These are phyloP conservation scores for Macaria notata DNA, from an alignment of 2,888 invertebrate species.

Conservation along the genomic window DNA sequence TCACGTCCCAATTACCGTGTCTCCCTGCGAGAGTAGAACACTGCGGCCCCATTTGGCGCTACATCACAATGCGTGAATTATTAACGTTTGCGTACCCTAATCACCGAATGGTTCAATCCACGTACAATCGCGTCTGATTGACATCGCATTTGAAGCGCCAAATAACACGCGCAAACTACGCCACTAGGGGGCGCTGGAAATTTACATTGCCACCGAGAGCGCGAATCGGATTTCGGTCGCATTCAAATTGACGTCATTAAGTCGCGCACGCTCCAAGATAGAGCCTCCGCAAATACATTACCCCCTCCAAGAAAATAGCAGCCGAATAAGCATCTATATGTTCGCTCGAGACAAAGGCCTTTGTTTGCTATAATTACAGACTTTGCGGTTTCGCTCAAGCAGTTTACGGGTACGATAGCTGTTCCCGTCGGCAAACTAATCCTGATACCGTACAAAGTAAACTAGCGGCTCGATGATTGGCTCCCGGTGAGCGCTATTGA, in stretches of 20 bases:
- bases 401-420: slow-evolving; percentile 13
- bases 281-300: slow-evolving; percentile 42
- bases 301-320: slow-evolving; percentile 21
- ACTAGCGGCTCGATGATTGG: slow-evolving; percentile 37
- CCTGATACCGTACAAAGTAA: slow-evolving; percentile 16
- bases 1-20: slow-evolving; percentile 9
- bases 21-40: slow-evolving; percentile 6
- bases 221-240: slow-evolving; percentile 49
- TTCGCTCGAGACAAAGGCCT: slow-evolving; percentile 15
- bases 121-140: slow-evolving; percentile 49
- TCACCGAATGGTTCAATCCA: slow-evolving; percentile 38
- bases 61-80: slow-evolving; percentile 25
- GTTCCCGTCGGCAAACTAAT: slow-evolving; percentile 22
- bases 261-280: slow-evolving; percentile 45
- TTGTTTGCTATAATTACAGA: slow-evolving; percentile 26
- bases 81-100: slow-evolving; percentile 30
- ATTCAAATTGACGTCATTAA: slow-evolving; percentile 71
- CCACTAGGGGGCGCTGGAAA: slow-evolving; percentile 52
- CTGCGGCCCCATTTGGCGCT: slow-evolving; percentile 15
- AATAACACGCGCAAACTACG: slow-evolving; percentile 59
- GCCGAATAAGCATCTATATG: slow-evolving; percentile 18
- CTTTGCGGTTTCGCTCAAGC: slow-evolving; percentile 15
- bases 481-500: slow-evolving; percentile 46
- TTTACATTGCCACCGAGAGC: slow-evolving; percentile 55
- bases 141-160: slow-evolving; percentile 59